These are phyloP conservation scores for Menura novaehollandiae DNA, from an alignment of 2,113 vertebrate genomes.

Conservation along the genomic window DNA sequence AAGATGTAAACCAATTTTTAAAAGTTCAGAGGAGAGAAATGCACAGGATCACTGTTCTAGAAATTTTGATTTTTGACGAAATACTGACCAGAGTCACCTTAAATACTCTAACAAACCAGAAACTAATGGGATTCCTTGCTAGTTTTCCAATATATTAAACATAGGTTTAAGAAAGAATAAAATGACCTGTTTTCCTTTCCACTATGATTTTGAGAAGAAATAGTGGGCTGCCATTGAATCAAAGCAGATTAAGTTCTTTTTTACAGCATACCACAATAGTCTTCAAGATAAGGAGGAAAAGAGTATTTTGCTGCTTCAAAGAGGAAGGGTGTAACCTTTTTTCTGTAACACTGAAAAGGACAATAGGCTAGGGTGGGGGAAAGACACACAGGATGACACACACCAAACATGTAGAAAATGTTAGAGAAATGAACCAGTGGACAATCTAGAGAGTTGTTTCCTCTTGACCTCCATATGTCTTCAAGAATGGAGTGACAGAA, in stretches of 20 bases:
- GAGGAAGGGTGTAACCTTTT: not conserved
- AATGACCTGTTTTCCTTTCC: not conserved
- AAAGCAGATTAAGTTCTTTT: not conserved
- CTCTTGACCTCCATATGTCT: not conserved
- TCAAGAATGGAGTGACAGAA: not conserved
- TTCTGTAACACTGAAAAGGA: not conserved
- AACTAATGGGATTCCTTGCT: not conserved
- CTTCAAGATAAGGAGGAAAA: not conserved
- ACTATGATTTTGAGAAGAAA: not conserved
- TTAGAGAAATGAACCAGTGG: not conserved
- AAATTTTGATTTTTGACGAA: not conserved
- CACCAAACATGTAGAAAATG: not conserved
- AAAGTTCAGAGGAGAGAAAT: not conserved
- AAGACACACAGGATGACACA: not conserved
- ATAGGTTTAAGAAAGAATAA: not conserved
- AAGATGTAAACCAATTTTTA: not conserved
- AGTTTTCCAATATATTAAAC: not conserved
- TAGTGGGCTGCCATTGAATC: not conserved
- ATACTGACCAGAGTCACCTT: not conserved
- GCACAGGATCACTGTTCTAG: rapidly evolving
- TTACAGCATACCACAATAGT: not conserved
- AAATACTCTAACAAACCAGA: not conserved
- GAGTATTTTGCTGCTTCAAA: not conserved
- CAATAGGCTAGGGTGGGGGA: rapidly evolving
- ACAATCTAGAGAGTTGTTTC: not conserved